These are phyloP conservation scores for Diprion similis DNA, from an alignment of 1,140 invertebrate species.

Conservation along the genomic window DNA sequence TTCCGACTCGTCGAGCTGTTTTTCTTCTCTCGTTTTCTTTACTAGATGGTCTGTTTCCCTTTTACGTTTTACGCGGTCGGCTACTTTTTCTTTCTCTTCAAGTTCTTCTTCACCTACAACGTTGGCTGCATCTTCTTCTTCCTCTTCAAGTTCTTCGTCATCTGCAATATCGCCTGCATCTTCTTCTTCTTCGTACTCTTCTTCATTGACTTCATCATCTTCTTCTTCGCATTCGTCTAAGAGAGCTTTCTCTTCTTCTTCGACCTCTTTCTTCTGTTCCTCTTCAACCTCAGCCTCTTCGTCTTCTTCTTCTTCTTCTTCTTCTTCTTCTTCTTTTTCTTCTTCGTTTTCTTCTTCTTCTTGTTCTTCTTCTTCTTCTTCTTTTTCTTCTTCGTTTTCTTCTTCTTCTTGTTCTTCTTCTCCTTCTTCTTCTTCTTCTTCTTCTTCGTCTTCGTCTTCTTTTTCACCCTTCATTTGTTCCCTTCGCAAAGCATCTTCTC, in stretches of 20 bases:
- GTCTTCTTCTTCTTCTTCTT: constrained; percentile 15
- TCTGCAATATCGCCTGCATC: not conserved
- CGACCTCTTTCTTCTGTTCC: not conserved
- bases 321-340: constrained; percentile 15
- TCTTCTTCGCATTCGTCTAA: constrained; percentile 18
- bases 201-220: constrained; percentile 17
- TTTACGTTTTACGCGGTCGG: not conserved
- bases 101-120: not conserved
- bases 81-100: not conserved
- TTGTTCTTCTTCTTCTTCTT: not conserved
- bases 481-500: constrained; percentile 14
- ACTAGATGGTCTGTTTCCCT: not conserved
- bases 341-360: not conserved
- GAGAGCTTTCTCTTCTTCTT: constrained; percentile 12
- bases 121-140: constrained; percentile 3
- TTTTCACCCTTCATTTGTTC: not conserved
- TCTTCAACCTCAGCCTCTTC: not conserved
- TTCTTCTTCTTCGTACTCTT: constrained; percentile 16
- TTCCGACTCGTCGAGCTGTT: constrained; percentile 23
- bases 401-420: constrained; percentile 20
- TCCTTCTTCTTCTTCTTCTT: constrained; percentile 22
- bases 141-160: not conserved
- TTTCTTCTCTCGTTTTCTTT: constrained; percentile 23
- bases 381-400: not conserved
- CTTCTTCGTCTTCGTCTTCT: constrained; percentile 22